A percentile compares a stretch with the other conserved stretches of the same genome.
These are phyloP conservation scores for Epinephelus cyanopodus DNA, from an alignment of 2,113 vertebrate genomes.

Conservation along the genomic window DNA sequence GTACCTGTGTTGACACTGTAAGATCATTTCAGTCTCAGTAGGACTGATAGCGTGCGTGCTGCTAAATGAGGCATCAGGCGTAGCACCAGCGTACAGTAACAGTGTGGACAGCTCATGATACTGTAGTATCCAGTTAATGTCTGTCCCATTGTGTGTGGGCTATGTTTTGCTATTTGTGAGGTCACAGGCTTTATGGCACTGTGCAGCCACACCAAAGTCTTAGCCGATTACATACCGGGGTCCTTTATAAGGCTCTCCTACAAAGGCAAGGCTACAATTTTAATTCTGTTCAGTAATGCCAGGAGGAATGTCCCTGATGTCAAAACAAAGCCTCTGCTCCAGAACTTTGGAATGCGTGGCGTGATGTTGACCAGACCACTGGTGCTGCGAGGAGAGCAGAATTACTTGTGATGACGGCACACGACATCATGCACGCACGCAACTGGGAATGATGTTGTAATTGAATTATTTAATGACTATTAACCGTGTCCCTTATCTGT, in stretches of 20 bases:
- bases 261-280: conserved; percentile 32
- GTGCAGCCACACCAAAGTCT: conserved; percentile 25
- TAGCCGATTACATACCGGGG: conserved; percentile 15
- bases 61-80: conserved; percentile 13
- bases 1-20: conserved; percentile 32
- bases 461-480: conserved; percentile 31
- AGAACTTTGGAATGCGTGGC: conserved; percentile 63
- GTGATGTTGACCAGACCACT: conserved; percentile 57
- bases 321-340: conserved; percentile 70
- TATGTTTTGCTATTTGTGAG: conserved; percentile 22
- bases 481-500: conserved; percentile 49
- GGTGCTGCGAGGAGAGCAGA: conserved; percentile 8
- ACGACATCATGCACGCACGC: conserved; percentile 30
- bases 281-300: conserved; percentile 43
- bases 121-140: background rate
- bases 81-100: background rate
- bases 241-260: conserved; percentile 21
- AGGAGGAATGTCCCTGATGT: conserved; percentile 65
- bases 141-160: conserved; percentile 33
- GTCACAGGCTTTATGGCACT: conserved; percentile 27
- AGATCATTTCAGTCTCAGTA: conserved; percentile 12
- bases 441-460: conserved; percentile 12
- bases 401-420: conserved; percentile 44
- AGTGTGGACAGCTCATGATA: conserved; percentile 10
- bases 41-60: conserved; percentile 21